Percentiles rank a stretch among this genome's conserved stretches.
Conservation (phyloP, 2,797 vertebrate species). For the Podarcis siculus region DNA sequence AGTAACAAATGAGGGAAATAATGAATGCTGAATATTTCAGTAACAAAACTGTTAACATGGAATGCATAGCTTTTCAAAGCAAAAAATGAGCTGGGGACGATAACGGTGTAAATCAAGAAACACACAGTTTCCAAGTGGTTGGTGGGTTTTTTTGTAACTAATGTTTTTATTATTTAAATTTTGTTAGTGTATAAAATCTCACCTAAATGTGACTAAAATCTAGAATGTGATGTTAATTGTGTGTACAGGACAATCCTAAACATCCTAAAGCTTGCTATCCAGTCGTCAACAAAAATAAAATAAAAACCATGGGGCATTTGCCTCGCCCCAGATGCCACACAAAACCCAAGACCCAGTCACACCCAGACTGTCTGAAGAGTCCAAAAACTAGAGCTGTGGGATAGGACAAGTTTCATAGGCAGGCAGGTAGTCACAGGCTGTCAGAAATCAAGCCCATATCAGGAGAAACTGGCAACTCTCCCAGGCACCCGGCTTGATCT, state of each 20-base stretch:
- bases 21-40: constrained; percentile 21
- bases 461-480: no score
- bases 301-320: background rate
- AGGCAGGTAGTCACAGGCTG: no score
- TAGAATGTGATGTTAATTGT: background rate
- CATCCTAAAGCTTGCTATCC: no score
- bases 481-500: no score
- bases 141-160: background rate
- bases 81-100: background rate
- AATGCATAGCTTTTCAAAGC: background rate
- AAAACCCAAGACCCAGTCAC: no score
- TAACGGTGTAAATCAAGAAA: background rate
- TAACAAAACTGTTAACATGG: background rate
- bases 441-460: no score
- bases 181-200: background rate
- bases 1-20: background rate
- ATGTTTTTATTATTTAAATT: background rate
- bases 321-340: no score
- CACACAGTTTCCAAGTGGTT: background rate
- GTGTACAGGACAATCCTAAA: background rate
- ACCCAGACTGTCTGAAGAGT: no score
- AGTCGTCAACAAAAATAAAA: no score
- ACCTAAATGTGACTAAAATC: background rate
- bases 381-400: no score
- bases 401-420: no score